A percentile compares a stretch with the other conserved stretches of the same genome.
phyloP scores from a whole-genome alignment of 2,888 invertebrate species.

The Globia sparganii region DNA sequence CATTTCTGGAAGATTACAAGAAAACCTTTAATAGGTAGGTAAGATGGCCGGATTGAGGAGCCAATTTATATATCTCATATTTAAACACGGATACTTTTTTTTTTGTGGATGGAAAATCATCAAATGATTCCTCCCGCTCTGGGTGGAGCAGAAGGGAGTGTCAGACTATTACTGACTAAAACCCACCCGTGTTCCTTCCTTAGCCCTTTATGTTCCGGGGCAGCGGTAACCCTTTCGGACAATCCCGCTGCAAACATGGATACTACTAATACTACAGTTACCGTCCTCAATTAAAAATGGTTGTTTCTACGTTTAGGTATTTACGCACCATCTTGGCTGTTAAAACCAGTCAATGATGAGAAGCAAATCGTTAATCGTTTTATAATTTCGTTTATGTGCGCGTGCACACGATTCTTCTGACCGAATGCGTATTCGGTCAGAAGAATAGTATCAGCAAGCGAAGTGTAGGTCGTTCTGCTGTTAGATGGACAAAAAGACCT shows the following conservation, averaged over 20 bases:
- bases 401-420: too few species aligned
- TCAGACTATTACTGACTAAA: too few species aligned
- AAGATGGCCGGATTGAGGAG: background rate
- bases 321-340: background rate
- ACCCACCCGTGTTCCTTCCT: too few species aligned
- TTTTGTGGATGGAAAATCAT: too few species aligned
- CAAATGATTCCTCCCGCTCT: too few species aligned
- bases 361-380: background rate
- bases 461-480: background rate
- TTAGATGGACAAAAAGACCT: background rate
- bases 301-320: background rate
- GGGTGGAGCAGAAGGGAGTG: too few species aligned
- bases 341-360: background rate
- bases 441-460: too few species aligned
- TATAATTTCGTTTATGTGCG: background rate
- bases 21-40: background rate
- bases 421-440: background rate
- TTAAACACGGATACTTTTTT: background rate
- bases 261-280: too few species aligned
- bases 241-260: too few species aligned
- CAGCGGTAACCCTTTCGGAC: too few species aligned
- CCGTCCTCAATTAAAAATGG: background rate
- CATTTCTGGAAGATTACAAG: conserved; percentile 71
- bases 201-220: too few species aligned
- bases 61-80: background rate